Conservation (phyloP, 2,113 vertebrate genomes). For the Cynoglossus semilaevis region DNA sequence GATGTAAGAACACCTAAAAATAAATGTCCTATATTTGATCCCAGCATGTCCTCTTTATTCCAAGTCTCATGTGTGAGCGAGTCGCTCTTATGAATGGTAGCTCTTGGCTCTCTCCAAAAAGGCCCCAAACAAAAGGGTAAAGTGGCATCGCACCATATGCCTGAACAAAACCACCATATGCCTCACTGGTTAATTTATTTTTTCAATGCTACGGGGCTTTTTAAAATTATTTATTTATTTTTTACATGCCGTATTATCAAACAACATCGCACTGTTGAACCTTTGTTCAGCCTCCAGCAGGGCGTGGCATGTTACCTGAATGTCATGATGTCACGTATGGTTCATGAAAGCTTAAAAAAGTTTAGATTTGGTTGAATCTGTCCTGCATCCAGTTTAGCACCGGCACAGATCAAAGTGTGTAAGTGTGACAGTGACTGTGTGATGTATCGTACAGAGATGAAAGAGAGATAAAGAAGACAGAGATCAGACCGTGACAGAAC, state of each 20-base stretch:
- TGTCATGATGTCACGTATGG: slow-evolving; percentile 15
- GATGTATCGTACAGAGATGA: slow-evolving; percentile 11
- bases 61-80: slow-evolving; percentile 18
- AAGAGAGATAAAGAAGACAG: background rate
- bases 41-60: slow-evolving; percentile 26
- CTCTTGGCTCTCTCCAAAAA: slow-evolving; percentile 41
- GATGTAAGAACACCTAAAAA: slow-evolving; percentile 10
- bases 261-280: slow-evolving; percentile 30
- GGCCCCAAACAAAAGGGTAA: slow-evolving; percentile 53
- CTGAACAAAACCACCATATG: slow-evolving; percentile 70
- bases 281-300: slow-evolving; percentile 28
- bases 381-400: slow-evolving; percentile 35
- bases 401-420: slow-evolving; percentile 38
- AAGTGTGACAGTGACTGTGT: slow-evolving; percentile 46
- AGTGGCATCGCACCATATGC: slow-evolving; percentile 69
- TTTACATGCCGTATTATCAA: slow-evolving; percentile 17
- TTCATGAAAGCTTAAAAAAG: slow-evolving; percentile 12
- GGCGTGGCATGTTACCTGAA: slow-evolving; percentile 3
- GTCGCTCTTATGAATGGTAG: slow-evolving; percentile 60
- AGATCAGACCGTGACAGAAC: slow-evolving; percentile 13
- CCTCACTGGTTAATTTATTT: slow-evolving; percentile 69
- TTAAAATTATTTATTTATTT: slow-evolving; percentile 1
- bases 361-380: slow-evolving; percentile 27
- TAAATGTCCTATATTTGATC: background rate
- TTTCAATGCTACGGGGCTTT: slow-evolving; percentile 47